A percentile compares a stretch with the other conserved stretches of the same genome.
Conservation (phyloP, 1,140 invertebrate genomes). For the Ceratoteleas bidentatus region DNA sequence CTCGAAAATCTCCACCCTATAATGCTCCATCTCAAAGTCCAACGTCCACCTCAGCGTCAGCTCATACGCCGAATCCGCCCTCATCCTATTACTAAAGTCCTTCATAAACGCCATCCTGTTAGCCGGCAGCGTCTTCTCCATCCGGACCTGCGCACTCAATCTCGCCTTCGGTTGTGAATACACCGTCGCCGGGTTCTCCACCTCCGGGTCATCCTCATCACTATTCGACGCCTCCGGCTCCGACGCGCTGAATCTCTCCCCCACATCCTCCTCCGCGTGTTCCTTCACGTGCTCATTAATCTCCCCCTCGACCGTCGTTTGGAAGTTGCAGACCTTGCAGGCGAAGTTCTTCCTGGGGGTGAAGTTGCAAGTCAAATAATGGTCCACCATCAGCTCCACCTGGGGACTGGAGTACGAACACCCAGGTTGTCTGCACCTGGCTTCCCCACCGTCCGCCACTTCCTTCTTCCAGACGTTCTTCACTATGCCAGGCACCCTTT, state of each 20-base stretch:
- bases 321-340: constrained; percentile 75
- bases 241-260: constrained; percentile 39
- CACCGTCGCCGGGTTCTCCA: background rate
- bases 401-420: constrained; percentile 67
- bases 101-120: constrained; percentile 57
- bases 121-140: constrained; percentile 34
- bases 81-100: constrained; percentile 19
- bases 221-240: constrained; percentile 41
- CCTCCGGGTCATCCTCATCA: constrained; percentile 36
- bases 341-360: constrained; percentile 68
- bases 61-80: constrained; percentile 34
- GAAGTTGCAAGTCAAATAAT: constrained; percentile 73
- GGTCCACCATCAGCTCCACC: constrained; percentile 70
- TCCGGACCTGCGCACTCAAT: constrained; percentile 27
- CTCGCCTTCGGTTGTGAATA: constrained; percentile 20
- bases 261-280: constrained; percentile 47
- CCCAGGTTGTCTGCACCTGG: constrained; percentile 69
- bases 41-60: constrained; percentile 40
- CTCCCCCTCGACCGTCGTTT: constrained; percentile 55
- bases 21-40: constrained; percentile 74
- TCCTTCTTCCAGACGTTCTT: constrained; percentile 71
- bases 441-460: constrained; percentile 48
- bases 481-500: constrained; percentile 66
- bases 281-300: constrained; percentile 69
- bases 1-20: constrained; percentile 71